These are phyloP conservation scores for Periparus ater DNA, from an alignment of 2,797 vertebrate genomes.

Conservation along the genomic window DNA sequence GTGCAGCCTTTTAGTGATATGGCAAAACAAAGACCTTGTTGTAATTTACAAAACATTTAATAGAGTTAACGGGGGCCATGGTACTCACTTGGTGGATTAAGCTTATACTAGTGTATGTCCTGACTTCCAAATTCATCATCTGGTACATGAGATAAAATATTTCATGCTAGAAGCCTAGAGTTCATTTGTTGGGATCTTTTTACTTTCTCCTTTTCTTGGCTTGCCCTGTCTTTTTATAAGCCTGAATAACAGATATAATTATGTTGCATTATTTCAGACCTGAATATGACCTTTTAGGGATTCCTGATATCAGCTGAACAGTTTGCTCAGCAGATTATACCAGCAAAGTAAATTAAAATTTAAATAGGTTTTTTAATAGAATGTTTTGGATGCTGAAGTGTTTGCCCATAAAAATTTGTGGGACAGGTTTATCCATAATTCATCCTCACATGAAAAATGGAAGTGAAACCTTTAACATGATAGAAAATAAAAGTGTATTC, in stretches of 20 bases:
- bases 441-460: neutral
- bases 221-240: constrained; percentile 22
- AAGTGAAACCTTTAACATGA: neutral
- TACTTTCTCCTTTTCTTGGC: neutral
- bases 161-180: constrained; percentile 43
- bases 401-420: neutral
- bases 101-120: constrained; percentile 38
- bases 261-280: constrained; percentile 28
- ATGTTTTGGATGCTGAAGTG: neutral
- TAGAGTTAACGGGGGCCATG: constrained; percentile 34
- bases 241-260: constrained; percentile 34
- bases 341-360: neutral
- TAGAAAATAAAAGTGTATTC: neutral
- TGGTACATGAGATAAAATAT: constrained; percentile 73
- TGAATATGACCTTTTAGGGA: constrained; percentile 32
- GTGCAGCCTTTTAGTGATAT: neutral
- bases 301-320: neutral
- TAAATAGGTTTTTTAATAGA: neutral
- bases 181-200: neutral
- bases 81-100: constrained; percentile 47
- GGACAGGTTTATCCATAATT: neutral
- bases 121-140: constrained; percentile 62
- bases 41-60: constrained; percentile 29
- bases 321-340: neutral
- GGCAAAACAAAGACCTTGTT: neutral